Evolutionary conservation across 2,797 vertebrate genomes (phyloP).

Genomic region (Macroramphosus scolopax): DNA sequence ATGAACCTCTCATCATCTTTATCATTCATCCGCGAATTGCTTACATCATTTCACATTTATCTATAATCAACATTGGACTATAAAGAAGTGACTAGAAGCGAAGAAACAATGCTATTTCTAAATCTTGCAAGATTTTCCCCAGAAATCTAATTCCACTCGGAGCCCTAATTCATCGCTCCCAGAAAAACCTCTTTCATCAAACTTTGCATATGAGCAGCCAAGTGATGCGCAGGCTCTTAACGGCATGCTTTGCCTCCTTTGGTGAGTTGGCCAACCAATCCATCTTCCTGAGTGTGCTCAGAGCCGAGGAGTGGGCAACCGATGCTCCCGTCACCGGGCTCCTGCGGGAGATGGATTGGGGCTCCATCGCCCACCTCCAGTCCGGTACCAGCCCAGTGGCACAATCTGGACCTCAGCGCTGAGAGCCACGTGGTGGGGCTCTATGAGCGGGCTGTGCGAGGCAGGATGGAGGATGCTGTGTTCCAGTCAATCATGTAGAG

Average conservation of each 20-base stretch:
- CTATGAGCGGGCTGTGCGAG: conserved; percentile 51
- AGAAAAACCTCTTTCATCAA: conserved; percentile 86
- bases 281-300: conserved; percentile 85
- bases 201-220: conserved; percentile 87
- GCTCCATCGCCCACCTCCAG: conserved; percentile 79
- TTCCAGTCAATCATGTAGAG: conserved; percentile 75
- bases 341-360: conserved; percentile 91
- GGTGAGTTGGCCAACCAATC: conserved; percentile 85
- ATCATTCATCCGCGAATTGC: too few species aligned
- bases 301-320: conserved; percentile 82
- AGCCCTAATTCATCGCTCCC: conserved; percentile 81
- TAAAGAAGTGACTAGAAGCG: conserved; percentile 3
- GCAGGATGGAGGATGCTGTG: conserved; percentile 67
- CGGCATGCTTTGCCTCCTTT: conserved; percentile 85
- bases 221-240: conserved; percentile 85
- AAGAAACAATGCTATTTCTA: conserved; percentile 70
- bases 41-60: conserved; percentile 41
- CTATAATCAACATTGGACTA: conserved; percentile 38
- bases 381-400: conserved; percentile 80
- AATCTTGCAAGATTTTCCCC: conserved; percentile 65
- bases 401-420: conserved; percentile 78
- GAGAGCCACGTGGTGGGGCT: conserved; percentile 71
- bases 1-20: conserved; percentile 34
- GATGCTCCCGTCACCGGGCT: conserved; percentile 85
- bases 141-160: conserved; percentile 79